phyloP scores from a whole-genome alignment of 1,140 invertebrate genomes.

The Heliothis virescens region DNA sequence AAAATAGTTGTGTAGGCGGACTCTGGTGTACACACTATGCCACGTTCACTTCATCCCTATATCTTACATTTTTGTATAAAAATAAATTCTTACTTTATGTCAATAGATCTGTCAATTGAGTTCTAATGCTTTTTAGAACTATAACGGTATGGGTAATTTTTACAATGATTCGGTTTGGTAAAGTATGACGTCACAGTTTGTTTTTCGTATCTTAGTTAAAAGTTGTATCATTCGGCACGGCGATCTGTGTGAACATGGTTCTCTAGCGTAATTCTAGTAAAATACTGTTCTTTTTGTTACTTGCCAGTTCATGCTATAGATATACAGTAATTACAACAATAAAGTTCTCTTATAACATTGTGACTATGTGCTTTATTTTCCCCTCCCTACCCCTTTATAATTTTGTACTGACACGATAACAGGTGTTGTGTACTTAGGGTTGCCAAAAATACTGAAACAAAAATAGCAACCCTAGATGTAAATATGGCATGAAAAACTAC shows the following conservation, averaged over 20 bases:
- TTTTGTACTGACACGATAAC: not conserved
- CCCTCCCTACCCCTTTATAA: not conserved
- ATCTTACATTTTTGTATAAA: constrained; percentile 69
- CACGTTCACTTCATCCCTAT: constrained; percentile 66
- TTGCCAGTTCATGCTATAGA: constrained; percentile 85
- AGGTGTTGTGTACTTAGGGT: not conserved
- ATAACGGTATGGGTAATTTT: constrained; percentile 68
- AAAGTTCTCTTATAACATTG: constrained; percentile 86
- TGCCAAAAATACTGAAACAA: too few relatives aligned
- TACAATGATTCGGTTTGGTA: constrained; percentile 57
- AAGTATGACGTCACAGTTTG: constrained; percentile 76
- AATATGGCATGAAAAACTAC: too few relatives aligned
- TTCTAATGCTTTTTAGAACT: constrained; percentile 70
- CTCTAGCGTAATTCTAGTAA: constrained; percentile 75
- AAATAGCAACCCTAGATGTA: too few relatives aligned
- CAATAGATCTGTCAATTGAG: constrained; percentile 25
- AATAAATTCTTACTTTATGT: constrained; percentile 55
- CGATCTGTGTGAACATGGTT: constrained; percentile 77
- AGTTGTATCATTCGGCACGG: constrained; percentile 74
- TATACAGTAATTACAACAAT: constrained; percentile 85
- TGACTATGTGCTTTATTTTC: constrained; percentile 58
- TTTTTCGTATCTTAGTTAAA: constrained; percentile 70
- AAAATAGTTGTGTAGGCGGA: constrained; percentile 60
- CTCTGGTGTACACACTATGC: constrained; percentile 69
- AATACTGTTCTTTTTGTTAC: constrained; percentile 83